Conservation (phyloP, 2,888 invertebrate species). For the Euzophera pinguis region DNA sequence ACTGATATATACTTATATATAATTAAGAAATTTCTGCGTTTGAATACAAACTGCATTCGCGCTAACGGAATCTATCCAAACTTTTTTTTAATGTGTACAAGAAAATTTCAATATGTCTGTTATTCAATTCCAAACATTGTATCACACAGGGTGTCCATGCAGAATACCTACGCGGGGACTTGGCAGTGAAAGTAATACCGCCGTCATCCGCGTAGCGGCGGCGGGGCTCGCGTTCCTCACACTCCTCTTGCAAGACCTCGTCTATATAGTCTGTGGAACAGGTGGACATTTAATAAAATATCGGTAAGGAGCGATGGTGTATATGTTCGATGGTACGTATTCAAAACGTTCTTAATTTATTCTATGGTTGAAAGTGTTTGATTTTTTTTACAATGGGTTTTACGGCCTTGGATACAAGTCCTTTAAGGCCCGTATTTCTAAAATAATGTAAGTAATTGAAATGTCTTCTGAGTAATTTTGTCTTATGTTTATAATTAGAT, state of each 20-base stretch:
- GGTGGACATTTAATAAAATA: neutral
- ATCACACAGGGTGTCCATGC: conserved; percentile 57
- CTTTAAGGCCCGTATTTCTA: no score
- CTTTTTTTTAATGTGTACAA: neutral
- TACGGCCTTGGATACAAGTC: no score
- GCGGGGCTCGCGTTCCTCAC: conserved; percentile 73
- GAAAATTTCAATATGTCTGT: neutral
- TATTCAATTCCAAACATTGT: conserved; percentile 63
- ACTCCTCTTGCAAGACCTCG: conserved; percentile 86
- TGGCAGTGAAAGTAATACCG: conserved; percentile 94
- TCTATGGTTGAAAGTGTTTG: no score
- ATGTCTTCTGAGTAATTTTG: no score
- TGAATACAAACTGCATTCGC: no score
- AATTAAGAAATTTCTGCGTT: no score
- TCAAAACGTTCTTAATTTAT: no score
- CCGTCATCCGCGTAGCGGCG: conserved; percentile 85
- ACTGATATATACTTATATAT: no score
- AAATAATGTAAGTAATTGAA: no score
- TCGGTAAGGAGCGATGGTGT: neutral
- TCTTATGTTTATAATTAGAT: no score
- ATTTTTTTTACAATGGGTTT: no score
- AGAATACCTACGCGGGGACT: conserved; percentile 90
- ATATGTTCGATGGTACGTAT: neutral
- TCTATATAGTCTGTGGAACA: conserved; percentile 87
- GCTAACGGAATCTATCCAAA: neutral